Evolutionary conservation across 2,113 vertebrate species (phyloP), one percentile per base, ranked within the genome.

Genomic region (Pomatostomus ruficeps): DNA sequence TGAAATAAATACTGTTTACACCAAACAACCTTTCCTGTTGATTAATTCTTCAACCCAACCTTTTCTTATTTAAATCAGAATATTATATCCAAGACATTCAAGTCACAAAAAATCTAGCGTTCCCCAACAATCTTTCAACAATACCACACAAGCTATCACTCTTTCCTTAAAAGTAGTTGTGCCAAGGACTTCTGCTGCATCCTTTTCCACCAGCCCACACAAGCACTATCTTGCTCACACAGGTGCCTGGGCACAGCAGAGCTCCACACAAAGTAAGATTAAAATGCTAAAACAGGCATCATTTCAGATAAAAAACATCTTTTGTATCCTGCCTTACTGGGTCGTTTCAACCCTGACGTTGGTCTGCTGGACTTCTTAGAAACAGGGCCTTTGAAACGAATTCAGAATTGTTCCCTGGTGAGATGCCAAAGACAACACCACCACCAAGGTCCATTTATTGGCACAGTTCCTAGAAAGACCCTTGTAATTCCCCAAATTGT

Each of bases 351-450:
- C 58, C 87, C 48, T 61, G 89, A 79, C 51, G 51, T 85, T 82
- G 36, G 4, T 45, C 55, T 84, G 48, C 21, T 42, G 16, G 61
- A 49, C 26, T 78, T 43, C 35, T 72, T 65, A 77, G 55, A 87
- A 96, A 67, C 45, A 59, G 15, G 49, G 46, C 52, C 65, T 92
- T 82, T 67, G 89, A 82, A 91, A 76, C 29, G n/a, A 76, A 90
- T 71, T 91, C 78, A 82, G 73, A 82, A 65, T 94, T 81, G 58
- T 36, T 86, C 72, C 55, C 36, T 84, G 90, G 68, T 45, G 63
- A 54, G 57, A 55, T 81, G 93, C 92, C 93, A 96, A 83, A 70
- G 67, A 59, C 54, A 95, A 51, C 89, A 91, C 25, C 67, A 85
- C 19, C 70, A 92, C 22, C 43, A 71, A 66, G 58, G 81, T 48